Evolutionary conservation across 1,140 invertebrate genomes (phyloP), one percentile per base, ranked within the genome.

Genomic region (Paraescarpia echinospica): DNA sequence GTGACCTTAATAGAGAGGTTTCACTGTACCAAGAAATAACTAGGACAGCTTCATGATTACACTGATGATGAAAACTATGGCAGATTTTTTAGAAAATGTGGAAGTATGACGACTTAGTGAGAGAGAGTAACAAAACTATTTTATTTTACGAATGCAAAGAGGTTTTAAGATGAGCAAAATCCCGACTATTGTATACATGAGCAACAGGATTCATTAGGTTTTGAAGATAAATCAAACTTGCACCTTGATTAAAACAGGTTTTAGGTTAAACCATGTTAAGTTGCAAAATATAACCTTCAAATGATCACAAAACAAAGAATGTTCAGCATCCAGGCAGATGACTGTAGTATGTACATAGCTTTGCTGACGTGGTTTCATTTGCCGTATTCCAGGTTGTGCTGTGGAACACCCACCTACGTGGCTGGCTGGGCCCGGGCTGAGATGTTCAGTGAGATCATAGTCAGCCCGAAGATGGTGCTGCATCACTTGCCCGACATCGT

Each of bases 401-500:
- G 93, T 92, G 93, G 93, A 33, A 91, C 92, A 18, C 93, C 94
- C 31, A 92, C 94, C 0, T 96, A 95, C 92, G 92, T 93, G 89
- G 95, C 94, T 35, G 89, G 94, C 34, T 96, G 96, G 96, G 95
- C 95, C 5, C 90, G 94, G 1, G 93, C 95, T 12, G 94, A 96
- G 48, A 94, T 95, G 77, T 96, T 96, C 93, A 94, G 93, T 91
- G 94, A 96, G 91, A 95, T 96, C 88, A 92, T 95, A 8, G 96
- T 96, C 92, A 96, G 95, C 92, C 96, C 96, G 33, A 95, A 94
- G 89, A 96, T 96, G 96, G 59, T 96, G 31, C 93, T 94, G 27
- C 96, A 96, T 93, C 96, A 96, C 93, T 94, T 96, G 91, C 96
- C 96, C 2, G 94, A 96, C 59, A 94, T 92, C 14, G 94, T 95